Evolutionary conservation across 2,113 vertebrate species (phyloP).

Genomic region (Prietella phreatophila): DNA sequence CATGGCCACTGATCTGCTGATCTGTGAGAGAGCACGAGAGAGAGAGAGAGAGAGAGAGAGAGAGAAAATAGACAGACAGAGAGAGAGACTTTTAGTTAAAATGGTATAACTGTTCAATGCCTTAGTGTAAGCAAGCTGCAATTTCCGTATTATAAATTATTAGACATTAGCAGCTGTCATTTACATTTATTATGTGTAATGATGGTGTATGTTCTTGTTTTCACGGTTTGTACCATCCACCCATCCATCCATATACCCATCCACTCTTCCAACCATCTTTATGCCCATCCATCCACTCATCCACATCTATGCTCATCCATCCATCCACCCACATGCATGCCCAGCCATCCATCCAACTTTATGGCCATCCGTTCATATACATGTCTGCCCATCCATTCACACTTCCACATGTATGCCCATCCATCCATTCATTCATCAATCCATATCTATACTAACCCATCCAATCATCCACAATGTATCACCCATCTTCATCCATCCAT

Average conservation of each 20-base stretch:
- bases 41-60: not conserved
- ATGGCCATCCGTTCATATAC: not conserved
- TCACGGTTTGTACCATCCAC: not conserved
- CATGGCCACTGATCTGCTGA: conserved; percentile 90
- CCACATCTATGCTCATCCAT: too few relatives aligned
- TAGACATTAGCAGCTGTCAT: not conserved
- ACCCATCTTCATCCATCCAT: not conserved
- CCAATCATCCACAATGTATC: not conserved
- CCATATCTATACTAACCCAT: not conserved
- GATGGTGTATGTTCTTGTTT: not conserved
- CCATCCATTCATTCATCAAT: not conserved
- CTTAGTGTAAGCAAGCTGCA: not conserved
- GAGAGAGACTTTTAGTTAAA: not conserved
- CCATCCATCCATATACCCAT: not conserved
- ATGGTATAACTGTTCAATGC: not conserved
- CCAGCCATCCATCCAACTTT: not conserved
- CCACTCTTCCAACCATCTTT: not conserved
- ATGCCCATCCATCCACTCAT: not conserved
- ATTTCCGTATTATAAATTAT: not conserved
- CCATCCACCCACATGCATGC: not conserved
- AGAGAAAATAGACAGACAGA: not conserved
- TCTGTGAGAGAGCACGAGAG: conserved; percentile 66
- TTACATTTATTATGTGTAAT: not conserved
- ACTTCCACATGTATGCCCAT: not conserved
- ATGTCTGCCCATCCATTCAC: not conserved